These are phyloP conservation scores for Pantherophis alleghaniensis DNA, from an alignment of 2,797 vertebrate genomes.

Conservation along the genomic window DNA sequence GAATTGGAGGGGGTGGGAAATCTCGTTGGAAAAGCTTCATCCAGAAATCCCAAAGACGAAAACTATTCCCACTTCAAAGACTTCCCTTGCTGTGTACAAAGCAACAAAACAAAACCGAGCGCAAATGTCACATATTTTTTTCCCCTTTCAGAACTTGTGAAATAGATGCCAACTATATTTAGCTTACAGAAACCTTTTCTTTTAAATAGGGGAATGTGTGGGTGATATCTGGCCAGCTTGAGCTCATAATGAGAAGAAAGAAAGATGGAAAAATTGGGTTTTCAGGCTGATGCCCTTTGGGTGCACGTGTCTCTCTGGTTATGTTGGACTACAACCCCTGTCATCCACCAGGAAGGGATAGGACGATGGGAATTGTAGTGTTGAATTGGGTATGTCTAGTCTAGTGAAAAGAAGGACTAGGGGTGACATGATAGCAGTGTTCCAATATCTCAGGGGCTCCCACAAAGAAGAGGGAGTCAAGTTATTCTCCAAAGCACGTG, in stretches of 20 bases:
- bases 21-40: not conserved
- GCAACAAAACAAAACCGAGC: not conserved
- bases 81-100: not conserved
- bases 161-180: slow-evolving; percentile 5
- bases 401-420: not conserved
- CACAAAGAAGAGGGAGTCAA: not conserved
- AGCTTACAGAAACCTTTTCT: not conserved
- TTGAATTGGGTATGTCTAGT: not conserved
- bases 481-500: not conserved
- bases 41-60: slow-evolving; percentile 24
- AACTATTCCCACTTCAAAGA: slow-evolving; percentile 39
- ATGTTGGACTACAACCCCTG: not conserved
- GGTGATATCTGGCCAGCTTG: not conserved
- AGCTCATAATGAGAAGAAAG: not conserved
- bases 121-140: slow-evolving; percentile 13
- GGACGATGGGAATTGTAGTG: not conserved
- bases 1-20: not conserved
- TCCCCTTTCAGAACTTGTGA: not conserved
- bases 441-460: not conserved
- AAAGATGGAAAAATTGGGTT: not conserved
- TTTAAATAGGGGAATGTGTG: not conserved
- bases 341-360: not conserved
- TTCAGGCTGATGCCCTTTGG: not conserved
- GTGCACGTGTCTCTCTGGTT: not conserved
- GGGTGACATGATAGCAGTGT: not conserved